Evolutionary conservation across 2,888 invertebrate species (phyloP), one percentile per base, ranked within the genome.

Genomic region (Metopia argyrocephala): DNA sequence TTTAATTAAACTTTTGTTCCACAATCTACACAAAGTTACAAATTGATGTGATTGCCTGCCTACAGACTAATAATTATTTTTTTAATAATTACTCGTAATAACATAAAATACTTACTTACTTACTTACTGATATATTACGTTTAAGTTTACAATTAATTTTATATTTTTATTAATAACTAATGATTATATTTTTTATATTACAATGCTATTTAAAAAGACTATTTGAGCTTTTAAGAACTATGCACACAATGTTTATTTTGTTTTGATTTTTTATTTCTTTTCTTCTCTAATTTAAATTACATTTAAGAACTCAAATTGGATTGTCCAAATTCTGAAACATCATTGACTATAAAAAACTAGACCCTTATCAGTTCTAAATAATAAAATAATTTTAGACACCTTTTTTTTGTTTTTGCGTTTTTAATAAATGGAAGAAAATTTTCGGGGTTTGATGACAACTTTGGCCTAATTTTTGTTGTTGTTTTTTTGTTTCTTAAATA

Each of bases 391-490:
- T 65, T 18, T 28, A 81, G 81, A 81, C 81, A 81, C 81, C 81
- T 78, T 81, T 66, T n/a, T 50, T 73, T 64, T 38, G 20, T 45
- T 48, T 9, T 31, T 6, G 12, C 31, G 31, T 9, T 9, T 2
- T 9, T 2, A 31, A 31, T 9, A 7, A 31, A 31, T 12, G 12
- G 2, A 6, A 31, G 12, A 6, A 31, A 31, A 9, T 5, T 31
- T 9, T 12, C 5, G 31, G 31, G 12, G 7, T 31, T 31, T 31
- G 12, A 31, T 31, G 31, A 31, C 31, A 50, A 75, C 82, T 82
- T 82, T 82, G 78, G 82, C 64, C 78, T 64, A 45, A 50, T 75
- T 57, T 76, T 57, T 76, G 4, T 62, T 57, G 1, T 45, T 31
- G 5, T 28, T 46, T 27, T 38, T 45, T 45, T 46, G 45, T 66